phyloP scores from a whole-genome alignment of 2,888 invertebrate species.

The Drosophila gaucha region DNA sequence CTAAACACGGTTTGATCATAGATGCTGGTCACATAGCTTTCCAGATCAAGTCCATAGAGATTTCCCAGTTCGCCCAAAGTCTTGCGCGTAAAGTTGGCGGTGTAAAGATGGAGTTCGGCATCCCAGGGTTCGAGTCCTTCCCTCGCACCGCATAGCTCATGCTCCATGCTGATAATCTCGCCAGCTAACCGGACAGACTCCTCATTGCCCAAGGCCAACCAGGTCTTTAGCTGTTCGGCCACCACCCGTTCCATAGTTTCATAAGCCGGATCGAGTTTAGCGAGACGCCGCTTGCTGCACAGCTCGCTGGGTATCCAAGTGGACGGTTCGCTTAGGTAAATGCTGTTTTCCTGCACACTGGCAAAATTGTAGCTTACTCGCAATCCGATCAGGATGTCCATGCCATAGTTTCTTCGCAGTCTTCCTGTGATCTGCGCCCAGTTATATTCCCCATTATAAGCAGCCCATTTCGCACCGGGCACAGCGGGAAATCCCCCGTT shows the following conservation, averaged over 20 bases:
- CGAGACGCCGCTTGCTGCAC: conserved; percentile 62
- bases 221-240: conserved; percentile 70
- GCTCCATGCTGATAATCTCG: conserved; percentile 78
- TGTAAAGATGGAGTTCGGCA: conserved; percentile 39
- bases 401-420: conserved; percentile 70
- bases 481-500: conserved; percentile 82
- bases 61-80: conserved; percentile 62
- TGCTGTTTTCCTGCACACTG: conserved; percentile 74
- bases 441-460: conserved; percentile 74
- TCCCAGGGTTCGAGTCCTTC: conserved; percentile 43
- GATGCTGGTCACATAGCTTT: conserved; percentile 69
- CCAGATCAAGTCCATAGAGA: conserved; percentile 68
- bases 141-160: conserved; percentile 74
- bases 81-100: conserved; percentile 64
- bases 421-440: conserved; percentile 74
- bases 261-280: conserved; percentile 61
- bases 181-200: conserved; percentile 70
- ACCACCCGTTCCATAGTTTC: conserved; percentile 64
- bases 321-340: conserved; percentile 76
- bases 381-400: conserved; percentile 82
- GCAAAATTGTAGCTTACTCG: conserved; percentile 74
- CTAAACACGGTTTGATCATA: conserved; percentile 64
- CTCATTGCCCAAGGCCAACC: conserved; percentile 73
- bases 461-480: conserved; percentile 78
- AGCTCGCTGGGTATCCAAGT: conserved; percentile 74